These are phyloP conservation scores for Torymus texanus DNA, from an alignment of 2,888 invertebrate genomes.

Conservation along the genomic window DNA sequence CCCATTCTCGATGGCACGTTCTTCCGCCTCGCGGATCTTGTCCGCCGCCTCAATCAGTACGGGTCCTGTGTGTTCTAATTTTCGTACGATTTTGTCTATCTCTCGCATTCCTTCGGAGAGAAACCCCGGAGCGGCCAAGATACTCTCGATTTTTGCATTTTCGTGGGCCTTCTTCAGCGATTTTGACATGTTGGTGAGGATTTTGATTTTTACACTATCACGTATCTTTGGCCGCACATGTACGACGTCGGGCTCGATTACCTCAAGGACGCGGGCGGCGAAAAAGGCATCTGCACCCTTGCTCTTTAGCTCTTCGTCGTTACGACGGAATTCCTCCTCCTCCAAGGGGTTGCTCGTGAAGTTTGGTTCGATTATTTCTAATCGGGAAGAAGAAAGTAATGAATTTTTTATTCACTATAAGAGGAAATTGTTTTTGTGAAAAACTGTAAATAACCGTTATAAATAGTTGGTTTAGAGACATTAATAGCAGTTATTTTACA, in stretches of 20 bases:
- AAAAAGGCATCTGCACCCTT: slow-evolving; percentile 30
- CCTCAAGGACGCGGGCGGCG: slow-evolving; percentile 40
- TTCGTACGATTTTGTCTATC: slow-evolving; percentile 28
- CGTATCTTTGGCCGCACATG: slow-evolving; percentile 7
- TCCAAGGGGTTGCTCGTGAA: background rate
- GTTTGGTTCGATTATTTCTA: too few species aligned
- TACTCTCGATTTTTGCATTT: background rate
- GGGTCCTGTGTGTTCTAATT: too few species aligned
- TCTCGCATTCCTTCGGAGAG: slow-evolving; percentile 39
- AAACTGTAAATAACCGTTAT: too few species aligned
- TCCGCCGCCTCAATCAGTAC: too few species aligned
- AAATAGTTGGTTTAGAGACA: too few species aligned
- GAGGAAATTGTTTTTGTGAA: too few species aligned
- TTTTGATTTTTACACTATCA: background rate
- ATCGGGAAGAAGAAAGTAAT: too few species aligned
- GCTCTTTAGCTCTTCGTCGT: background rate
- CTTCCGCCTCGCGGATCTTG: too few species aligned
- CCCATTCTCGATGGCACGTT: too few species aligned
- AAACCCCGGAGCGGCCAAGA: slow-evolving; percentile 22
- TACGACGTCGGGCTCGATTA: slow-evolving; percentile 50
- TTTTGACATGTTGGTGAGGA: background rate
- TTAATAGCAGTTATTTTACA: too few species aligned
- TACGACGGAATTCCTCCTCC: slow-evolving; percentile 27
- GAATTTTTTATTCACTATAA: too few species aligned
- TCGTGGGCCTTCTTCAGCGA: background rate